Base-by-base conservation (phyloP, 1,140 invertebrate species). In the Cotesia vestalis region DNA sequence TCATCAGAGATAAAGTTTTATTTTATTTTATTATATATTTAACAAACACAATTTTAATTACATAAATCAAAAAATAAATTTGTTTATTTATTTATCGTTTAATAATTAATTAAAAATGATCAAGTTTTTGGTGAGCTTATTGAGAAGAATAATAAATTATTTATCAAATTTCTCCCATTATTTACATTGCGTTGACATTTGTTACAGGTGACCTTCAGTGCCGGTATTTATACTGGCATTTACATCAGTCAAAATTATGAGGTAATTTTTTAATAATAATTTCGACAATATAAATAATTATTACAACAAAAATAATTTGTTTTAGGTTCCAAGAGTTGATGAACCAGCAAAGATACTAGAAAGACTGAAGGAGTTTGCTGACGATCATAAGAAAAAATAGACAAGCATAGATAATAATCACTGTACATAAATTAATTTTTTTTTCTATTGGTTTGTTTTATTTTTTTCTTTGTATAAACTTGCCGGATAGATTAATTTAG, bases 231-330 rank as follows among this genome's bases (percentile, higher is more conserved):
- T 78, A 86, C 92, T 67, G 94, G 94, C 51, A 90, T 95, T 69
- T 96, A 95, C 79, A 79, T 94, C 70, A 89, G 90, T 71, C 94
- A 95, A 88, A 95, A 94, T 84, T 95, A 94, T 88, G 89, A 94
- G 88, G 94, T 94, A 89, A 84, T 77, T 72, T 35, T 46, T 51
- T 46, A 59, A 40, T 57, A 73, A 64, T 69, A 67, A 61, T 35
- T 66, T 53, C 34, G 66, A 63, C 4, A 63, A 52, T 60, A 27
- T 66, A 35, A 71, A 60, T 46, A 71, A 57, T 17, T 62, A 66
- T 66, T 6, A 35, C 67, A n/a, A 63, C 3, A 20, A 52, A 17
- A 46, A 52, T 17, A 51, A 17, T 11, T 12, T 79, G 70, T 90
- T 88, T 72, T 81, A 96, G 94, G 88, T 96, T 73, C 93, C 94